Conservation (phyloP, 1,140 invertebrate species). For the Drosophila carrolli region DNA sequence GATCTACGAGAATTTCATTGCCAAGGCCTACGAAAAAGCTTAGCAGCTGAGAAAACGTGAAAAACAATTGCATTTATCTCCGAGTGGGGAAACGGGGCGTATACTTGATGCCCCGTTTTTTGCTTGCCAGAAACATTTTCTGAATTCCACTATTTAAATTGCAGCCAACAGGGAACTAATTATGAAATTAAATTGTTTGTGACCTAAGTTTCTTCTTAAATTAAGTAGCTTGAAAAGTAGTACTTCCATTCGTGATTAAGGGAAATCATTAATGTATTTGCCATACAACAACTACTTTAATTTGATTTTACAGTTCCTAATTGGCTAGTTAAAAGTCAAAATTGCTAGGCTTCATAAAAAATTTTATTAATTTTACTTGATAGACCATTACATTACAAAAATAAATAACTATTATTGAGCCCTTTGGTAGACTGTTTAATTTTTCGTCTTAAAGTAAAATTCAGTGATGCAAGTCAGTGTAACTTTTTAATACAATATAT, state of each 20-base stretch:
- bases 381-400: not conserved
- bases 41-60: conserved; percentile 50
- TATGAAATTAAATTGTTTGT: conserved; percentile 2
- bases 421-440: too few species aligned
- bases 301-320: conserved; percentile 10
- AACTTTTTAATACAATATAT: too few species aligned
- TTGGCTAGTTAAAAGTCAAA: conserved; percentile 7
- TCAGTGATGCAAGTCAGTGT: too few species aligned
- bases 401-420: not conserved
- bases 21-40: conserved; percentile 35
- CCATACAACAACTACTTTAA: conserved; percentile 19
- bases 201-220: conserved; percentile 1
- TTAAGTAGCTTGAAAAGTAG: not conserved
- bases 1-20: conserved; percentile 58
- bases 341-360: not conserved
- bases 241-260: conserved; percentile 11
- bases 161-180: conserved; percentile 14
- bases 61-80: conserved; percentile 47
- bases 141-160: conserved; percentile 33
- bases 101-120: conserved; percentile 26
- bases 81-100: conserved; percentile 4
- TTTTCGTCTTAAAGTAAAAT: too few species aligned
- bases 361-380: conserved; percentile 1
- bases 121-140: conserved; percentile 18
- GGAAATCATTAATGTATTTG: not conserved